Evolutionary conservation across 2,888 invertebrate species (phyloP), one percentile per base, ranked within the genome.

Genomic region (Sarcophaga caerulescens): DNA sequence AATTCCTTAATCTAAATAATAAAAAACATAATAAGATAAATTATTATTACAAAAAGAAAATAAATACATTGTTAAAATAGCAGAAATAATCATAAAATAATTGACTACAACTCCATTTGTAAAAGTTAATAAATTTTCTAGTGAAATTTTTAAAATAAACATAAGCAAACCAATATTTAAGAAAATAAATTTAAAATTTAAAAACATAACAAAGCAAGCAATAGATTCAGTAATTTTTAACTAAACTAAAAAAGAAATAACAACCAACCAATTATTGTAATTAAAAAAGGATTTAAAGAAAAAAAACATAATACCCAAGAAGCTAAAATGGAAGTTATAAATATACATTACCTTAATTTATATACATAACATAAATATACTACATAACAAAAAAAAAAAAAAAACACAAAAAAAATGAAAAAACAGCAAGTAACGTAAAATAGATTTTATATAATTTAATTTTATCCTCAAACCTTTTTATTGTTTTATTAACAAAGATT

Each of bases 41-140:
- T 19, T 63, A n/a, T 3, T 19, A n/a, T 52, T n/a, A 74, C 11
- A 59, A 74, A 25, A 68, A 52, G 62, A 12, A 68, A 44, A 25
- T 68, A n/a, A 63, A 66, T 23, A 79, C 8, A 57, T 59, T 78
- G 77, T 77, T 81, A 59, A 79, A 82, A 85, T 76, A 82, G 81
- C 75, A 71, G 62, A 76, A 73, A 81, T 70, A 4, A 74, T 17
- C 63, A 78, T 6, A 59, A 60, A 69, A 70, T 6, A 74, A 81
- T 35, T 35, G 35, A 35, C 35, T 35, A 78, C 52, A 79, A 80
- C 52, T 62, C 73, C 81, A 70, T 17, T 63, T 83, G 80, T 85
- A 81, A 85, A 82, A 44, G 75, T 81, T 3, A 81, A 82, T 59
- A 63, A 81, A 63, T 86, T 83, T 84, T 86, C 81, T 84, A 84